Evolutionary conservation across 2,113 vertebrate species (phyloP).

Genomic region (Motacilla alba): DNA sequence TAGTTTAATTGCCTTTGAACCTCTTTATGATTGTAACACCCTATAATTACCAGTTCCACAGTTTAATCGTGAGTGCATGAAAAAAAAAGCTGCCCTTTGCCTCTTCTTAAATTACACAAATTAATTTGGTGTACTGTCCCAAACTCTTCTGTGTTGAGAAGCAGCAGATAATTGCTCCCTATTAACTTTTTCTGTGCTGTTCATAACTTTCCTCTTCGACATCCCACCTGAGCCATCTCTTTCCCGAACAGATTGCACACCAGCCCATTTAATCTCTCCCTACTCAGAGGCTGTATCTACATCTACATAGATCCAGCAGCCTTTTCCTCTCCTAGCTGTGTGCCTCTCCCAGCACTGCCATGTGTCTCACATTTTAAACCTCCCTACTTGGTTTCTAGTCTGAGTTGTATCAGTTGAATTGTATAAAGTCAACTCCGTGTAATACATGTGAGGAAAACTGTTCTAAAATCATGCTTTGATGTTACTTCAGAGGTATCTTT

Average conservation of each 20-base stretch:
- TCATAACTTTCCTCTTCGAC: not conserved
- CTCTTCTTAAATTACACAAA: not conserved
- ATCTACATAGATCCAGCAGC: not conserved
- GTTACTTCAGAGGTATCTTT: constrained; percentile 42
- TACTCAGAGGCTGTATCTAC: rapidly evolving
- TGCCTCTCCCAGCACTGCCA: not conserved
- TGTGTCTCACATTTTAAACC: not conserved
- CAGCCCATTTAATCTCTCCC: not conserved
- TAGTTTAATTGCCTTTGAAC: constrained; percentile 31
- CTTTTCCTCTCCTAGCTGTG: not conserved
- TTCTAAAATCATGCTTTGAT: constrained; percentile 50
- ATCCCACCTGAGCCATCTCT: not conserved
- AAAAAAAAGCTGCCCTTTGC: not conserved
- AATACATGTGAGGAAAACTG: constrained; percentile 35
- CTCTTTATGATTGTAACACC: not conserved
- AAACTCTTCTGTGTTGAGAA: not conserved
- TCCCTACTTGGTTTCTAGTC: constrained; percentile 18
- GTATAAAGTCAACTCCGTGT: constrained; percentile 20
- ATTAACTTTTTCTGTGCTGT: not conserved
- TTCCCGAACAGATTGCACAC: not conserved
- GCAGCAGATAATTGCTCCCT: not conserved
- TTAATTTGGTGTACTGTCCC: not conserved
- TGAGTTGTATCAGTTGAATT: not conserved
- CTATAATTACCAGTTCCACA: not conserved
- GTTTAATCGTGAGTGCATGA: not conserved